These are phyloP conservation scores for Oryzias javanicus DNA, from an alignment of 2,113 vertebrate species.

Conservation along the genomic window DNA sequence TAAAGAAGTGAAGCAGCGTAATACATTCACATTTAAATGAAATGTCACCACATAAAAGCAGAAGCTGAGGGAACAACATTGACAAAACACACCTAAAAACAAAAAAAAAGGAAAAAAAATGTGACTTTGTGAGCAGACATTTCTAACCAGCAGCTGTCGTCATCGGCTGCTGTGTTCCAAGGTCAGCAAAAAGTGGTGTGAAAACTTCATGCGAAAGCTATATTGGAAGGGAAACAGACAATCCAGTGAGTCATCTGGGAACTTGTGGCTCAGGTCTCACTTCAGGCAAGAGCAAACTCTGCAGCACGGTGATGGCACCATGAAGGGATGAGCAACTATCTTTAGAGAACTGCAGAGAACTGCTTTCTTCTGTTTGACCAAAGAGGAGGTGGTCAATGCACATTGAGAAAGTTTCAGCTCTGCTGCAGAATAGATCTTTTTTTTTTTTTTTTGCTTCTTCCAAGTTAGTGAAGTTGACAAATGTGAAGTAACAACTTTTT, in stretches of 20 bases:
- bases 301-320: conserved; percentile 32
- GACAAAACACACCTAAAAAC: no score
- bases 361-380: conserved; percentile 14
- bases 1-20: no score
- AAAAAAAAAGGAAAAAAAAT: no score
- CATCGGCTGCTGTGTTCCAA: conserved; percentile 2
- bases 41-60: no score
- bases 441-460: background rate
- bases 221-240: conserved; percentile 18
- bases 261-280: conserved; percentile 17
- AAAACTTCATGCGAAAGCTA: conserved; percentile 16
- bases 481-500: no score
- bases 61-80: no score
- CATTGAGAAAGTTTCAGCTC: background rate
- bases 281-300: conserved; percentile 33
- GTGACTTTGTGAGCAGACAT: background rate
- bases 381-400: conserved; percentile 7
- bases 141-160: background rate
- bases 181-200: conserved; percentile 7
- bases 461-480: no score
- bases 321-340: conserved; percentile 35
- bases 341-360: conserved; percentile 17
- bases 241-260: conserved; percentile 50
- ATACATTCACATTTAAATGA: no score
- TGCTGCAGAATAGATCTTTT: background rate